Conservation (phyloP, 2,113 vertebrate genomes). For the Sinocyclocheilus anophthalmus region DNA sequence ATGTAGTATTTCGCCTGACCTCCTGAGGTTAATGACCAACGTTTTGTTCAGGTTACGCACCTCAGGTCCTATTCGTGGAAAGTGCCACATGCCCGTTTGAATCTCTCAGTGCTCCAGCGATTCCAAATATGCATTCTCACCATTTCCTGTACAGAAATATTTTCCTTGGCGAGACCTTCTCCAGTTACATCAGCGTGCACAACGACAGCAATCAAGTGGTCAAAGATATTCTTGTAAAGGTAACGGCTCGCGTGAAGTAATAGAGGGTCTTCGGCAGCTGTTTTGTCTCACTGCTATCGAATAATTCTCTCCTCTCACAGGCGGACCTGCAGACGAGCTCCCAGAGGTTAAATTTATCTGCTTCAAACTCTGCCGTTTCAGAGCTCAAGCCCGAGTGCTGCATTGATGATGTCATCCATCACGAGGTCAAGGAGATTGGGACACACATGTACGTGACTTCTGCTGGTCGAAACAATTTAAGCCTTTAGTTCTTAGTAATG, state of each 20-base stretch:
- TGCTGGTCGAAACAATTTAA: no score
- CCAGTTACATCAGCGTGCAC: conserved; percentile 98
- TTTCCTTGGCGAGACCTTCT: conserved; percentile 97
- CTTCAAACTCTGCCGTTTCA: conserved; percentile 88
- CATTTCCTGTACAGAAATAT: conserved; percentile 83
- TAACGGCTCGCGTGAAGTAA: conserved; percentile 62
- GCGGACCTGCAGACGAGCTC: conserved; percentile 98
- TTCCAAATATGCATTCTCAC: neutral
- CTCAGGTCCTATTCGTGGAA: neutral
- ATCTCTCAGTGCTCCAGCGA: neutral
- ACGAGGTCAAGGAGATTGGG: conserved; percentile 98
- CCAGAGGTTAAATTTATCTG: conserved; percentile 95
- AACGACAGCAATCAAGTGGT: conserved; percentile 95
- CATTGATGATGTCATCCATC: conserved; percentile 98
- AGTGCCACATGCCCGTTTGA: neutral
- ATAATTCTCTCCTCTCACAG: conserved; percentile 64
- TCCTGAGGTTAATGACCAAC: neutral
- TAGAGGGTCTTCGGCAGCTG: no score
- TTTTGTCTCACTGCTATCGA: neutral
- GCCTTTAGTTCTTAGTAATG: no score
- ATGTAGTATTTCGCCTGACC: neutral
- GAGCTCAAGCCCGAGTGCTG: conserved; percentile 95
- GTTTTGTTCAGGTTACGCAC: neutral
- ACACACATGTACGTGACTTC: conserved; percentile 88
- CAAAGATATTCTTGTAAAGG: conserved; percentile 97